Conservation (phyloP, 2,797 vertebrate species). For the Mormyrus hasselquistii region DNA sequence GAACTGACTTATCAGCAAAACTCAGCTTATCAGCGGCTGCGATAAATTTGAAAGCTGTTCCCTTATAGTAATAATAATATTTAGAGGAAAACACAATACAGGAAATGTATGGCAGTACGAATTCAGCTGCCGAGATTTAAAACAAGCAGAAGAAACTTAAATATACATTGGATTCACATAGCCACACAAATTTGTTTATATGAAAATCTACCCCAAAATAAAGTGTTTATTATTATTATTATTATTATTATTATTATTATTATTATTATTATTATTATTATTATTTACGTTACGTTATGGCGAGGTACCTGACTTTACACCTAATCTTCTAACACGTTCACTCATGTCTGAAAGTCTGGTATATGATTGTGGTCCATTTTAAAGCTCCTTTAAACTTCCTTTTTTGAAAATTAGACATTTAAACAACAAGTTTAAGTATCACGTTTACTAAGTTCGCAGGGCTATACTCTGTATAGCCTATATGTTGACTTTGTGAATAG, state of each 20-base stretch:
- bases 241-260: no score
- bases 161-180: not conserved
- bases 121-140: not conserved
- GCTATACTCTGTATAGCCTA: not conserved
- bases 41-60: not conserved
- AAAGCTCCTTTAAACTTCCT: not conserved
- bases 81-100: not conserved
- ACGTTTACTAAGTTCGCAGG: not conserved
- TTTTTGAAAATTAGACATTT: not conserved
- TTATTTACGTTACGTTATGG: not conserved
- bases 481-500: not conserved
- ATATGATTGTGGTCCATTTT: not conserved
- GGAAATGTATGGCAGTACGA: not conserved
- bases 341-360: not conserved
- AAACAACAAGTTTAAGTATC: not conserved
- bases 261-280: not conserved
- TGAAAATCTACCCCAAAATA: not conserved
- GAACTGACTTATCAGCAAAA: not conserved
- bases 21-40: not conserved
- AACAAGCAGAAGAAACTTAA: not conserved
- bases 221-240: not conserved
- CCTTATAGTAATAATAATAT: not conserved
- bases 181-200: not conserved
- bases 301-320: not conserved
- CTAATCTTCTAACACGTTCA: not conserved